These are phyloP conservation scores for Diarsia brunnea DNA, from an alignment of 2,888 invertebrate genomes.

Conservation along the genomic window DNA sequence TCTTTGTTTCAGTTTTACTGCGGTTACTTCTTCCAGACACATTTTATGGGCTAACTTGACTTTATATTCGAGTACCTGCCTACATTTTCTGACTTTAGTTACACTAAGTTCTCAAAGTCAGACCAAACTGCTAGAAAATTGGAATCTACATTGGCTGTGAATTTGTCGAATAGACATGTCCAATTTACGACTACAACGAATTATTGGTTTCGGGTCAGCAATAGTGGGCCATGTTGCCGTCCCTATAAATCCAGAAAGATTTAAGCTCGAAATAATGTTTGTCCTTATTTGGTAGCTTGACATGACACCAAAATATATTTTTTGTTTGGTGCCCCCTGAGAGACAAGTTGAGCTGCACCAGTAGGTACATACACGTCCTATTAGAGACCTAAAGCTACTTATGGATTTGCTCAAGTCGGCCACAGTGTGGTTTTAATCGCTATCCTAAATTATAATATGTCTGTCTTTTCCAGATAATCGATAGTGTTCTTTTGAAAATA, in stretches of 20 bases:
- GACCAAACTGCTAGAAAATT: not conserved
- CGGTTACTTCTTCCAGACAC: constrained; percentile 30
- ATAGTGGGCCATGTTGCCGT: not conserved
- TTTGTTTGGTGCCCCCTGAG: not conserved
- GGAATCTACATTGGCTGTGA: not conserved
- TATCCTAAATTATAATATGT: not conserved
- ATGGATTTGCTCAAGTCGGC: not conserved
- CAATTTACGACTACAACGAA: not conserved
- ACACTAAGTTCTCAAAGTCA: not conserved
- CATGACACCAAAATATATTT: not conserved
- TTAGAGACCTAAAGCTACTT: not conserved
- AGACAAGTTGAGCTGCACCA: not conserved
- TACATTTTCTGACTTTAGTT: not conserved
- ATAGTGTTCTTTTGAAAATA: not conserved
- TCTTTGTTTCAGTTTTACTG: constrained; percentile 58
- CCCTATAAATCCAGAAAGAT: not conserved
- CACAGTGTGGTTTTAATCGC: not conserved
- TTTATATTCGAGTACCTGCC: constrained; percentile 16
- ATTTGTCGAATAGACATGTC: not conserved
- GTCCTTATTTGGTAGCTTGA: not conserved
- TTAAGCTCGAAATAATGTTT: not conserved
- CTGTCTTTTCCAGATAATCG: not conserved
- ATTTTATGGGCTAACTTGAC: constrained; percentile 24
- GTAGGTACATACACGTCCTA: not conserved
- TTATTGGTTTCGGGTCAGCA: not conserved